A percentile compares a stretch with the other conserved stretches of the same genome.
Conservation (phyloP, 2,797 vertebrate genomes). For the Neomorphus geoffroyi region DNA sequence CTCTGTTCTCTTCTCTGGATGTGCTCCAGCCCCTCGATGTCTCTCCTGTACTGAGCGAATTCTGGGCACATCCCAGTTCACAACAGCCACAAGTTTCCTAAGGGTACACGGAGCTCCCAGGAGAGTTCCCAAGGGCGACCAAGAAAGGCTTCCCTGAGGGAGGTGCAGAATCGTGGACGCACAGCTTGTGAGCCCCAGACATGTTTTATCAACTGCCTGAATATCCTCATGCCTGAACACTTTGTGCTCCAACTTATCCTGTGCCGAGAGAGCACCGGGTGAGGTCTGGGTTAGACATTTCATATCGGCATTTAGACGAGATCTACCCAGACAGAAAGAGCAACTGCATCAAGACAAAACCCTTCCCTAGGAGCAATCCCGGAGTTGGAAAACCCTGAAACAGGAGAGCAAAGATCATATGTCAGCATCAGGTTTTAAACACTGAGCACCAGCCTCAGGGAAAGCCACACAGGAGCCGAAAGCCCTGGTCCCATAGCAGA, state of each 20-base stretch:
- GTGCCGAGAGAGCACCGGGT: accelerated
- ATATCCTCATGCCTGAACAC: not conserved
- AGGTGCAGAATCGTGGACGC: not conserved
- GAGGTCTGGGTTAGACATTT: not conserved
- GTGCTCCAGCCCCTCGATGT: no score
- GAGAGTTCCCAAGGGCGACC: not conserved
- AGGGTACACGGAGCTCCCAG: not conserved
- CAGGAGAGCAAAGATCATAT: not conserved
- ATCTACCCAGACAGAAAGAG: not conserved
- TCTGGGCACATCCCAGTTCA: not conserved
- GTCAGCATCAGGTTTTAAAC: not conserved
- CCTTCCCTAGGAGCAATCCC: not conserved
- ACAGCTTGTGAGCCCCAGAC: not conserved
- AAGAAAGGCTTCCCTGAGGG: not conserved
- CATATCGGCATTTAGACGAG: not conserved
- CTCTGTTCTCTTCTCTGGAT: no score
- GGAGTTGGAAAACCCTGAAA: not conserved
- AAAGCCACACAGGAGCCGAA: not conserved
- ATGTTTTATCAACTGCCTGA: not conserved
- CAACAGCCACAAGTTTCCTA: not conserved
- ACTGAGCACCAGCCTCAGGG: not conserved
- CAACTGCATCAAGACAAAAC: not conserved
- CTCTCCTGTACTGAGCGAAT: not conserved
- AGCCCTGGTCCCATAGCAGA: not conserved
- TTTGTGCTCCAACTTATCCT: not conserved